These are phyloP conservation scores for Takifugu flavidus DNA, from an alignment of 2,113 vertebrate species.

Conservation along the genomic window DNA sequence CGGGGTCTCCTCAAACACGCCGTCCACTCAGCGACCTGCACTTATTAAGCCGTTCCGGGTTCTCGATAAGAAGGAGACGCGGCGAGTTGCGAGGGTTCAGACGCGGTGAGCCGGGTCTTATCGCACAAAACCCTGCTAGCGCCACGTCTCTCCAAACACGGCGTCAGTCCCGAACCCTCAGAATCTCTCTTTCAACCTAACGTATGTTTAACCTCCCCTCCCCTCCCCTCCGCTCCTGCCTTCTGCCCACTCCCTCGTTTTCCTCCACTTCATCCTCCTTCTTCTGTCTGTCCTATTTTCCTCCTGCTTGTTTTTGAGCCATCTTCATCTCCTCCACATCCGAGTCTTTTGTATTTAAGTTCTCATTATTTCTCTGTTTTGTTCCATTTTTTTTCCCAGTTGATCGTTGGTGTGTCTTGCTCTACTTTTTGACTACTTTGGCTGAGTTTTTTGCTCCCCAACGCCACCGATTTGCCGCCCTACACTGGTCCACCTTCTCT, in stretches of 20 bases:
- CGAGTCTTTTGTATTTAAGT: conserved; percentile 21
- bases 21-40: conserved; percentile 35
- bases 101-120: conserved; percentile 43
- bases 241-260: conserved; percentile 6
- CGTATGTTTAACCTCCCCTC: conserved; percentile 26
- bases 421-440: conserved; percentile 29
- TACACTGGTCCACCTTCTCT: background rate
- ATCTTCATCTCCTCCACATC: conserved; percentile 13
- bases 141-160: conserved; percentile 67
- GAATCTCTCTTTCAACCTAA: conserved; percentile 18
- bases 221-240: conserved; percentile 9
- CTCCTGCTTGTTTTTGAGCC: conserved; percentile 22
- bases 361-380: conserved; percentile 22
- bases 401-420: conserved; percentile 6
- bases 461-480: too few relatives aligned
- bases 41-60: conserved; percentile 31
- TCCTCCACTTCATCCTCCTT: conserved; percentile 6
- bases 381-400: background rate
- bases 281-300: conserved; percentile 20
- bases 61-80: conserved; percentile 56
- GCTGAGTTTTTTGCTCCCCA: conserved; percentile 13
- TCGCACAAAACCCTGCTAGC: conserved; percentile 56
- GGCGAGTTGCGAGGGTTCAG: conserved; percentile 55
- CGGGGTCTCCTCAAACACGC: conserved; percentile 41
- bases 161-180: conserved; percentile 35